Conservation (phyloP, 2,113 vertebrate genomes). For the Corythaeola cristata region DNA sequence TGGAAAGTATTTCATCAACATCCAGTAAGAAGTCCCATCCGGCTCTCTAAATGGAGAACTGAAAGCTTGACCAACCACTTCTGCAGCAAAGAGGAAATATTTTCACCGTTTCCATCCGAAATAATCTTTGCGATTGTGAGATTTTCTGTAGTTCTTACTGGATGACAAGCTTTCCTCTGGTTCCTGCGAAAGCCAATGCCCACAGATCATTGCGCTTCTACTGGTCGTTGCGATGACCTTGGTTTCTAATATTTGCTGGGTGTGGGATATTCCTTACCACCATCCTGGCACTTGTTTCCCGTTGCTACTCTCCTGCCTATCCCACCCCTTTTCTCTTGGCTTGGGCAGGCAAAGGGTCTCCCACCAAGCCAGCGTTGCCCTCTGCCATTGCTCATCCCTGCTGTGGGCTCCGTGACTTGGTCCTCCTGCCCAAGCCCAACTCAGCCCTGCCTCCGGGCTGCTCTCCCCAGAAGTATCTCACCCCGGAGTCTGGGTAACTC, state of each 20-base stretch:
- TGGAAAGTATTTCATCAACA: conserved; percentile 39
- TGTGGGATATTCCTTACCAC: background rate
- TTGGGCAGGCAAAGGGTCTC: background rate
- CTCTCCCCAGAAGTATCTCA: background rate
- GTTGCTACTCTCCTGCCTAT: background rate
- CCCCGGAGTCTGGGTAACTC: background rate
- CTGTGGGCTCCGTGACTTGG: background rate
- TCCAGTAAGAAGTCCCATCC: conserved; percentile 15
- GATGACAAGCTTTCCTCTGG: background rate
- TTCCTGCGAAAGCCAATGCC: background rate
- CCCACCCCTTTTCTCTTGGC: background rate
- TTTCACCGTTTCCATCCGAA: background rate
- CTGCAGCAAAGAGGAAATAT: background rate
- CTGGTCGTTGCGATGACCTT: background rate
- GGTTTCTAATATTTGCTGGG: background rate
- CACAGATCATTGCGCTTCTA: background rate
- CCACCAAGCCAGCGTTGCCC: background rate
- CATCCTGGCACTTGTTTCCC: background rate
- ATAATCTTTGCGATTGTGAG: background rate
- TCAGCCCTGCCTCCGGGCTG: background rate
- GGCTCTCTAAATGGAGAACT: conserved; percentile 13
- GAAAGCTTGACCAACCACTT: conserved; percentile 4
- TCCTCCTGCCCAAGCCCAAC: background rate
- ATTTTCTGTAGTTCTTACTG: background rate
- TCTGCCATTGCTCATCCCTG: background rate